These are phyloP conservation scores for Luperina testacea DNA, from an alignment of 2,888 invertebrate genomes.

Conservation along the genomic window DNA sequence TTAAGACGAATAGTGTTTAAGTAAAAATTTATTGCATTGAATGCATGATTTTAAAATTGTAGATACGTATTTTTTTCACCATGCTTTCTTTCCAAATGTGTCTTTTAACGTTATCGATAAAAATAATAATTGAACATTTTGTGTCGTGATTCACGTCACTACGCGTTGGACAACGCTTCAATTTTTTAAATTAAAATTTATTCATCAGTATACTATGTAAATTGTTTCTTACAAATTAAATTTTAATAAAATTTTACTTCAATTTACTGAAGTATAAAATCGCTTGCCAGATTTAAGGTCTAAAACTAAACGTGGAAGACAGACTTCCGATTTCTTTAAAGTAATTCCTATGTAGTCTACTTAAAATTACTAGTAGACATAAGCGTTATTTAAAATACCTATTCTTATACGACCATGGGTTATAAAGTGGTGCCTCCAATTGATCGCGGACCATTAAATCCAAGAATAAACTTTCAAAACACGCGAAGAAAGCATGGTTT, in stretches of 20 bases:
- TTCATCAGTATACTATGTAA: constrained; percentile 59
- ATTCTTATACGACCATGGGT: constrained; percentile 60
- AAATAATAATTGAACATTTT: constrained; percentile 48
- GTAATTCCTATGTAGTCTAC: constrained; percentile 67
- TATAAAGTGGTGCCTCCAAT: constrained; percentile 61
- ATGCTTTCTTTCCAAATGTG: constrained; percentile 68
- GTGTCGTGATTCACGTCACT: constrained; percentile 38
- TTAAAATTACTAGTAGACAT: constrained; percentile 61
- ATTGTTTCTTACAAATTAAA: constrained; percentile 63
- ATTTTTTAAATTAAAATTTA: constrained; percentile 54
- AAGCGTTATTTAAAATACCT: constrained; percentile 66
- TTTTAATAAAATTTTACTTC: constrained; percentile 63
- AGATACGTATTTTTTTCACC: constrained; percentile 69
- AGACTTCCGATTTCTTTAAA: constrained; percentile 61
- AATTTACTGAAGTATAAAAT: constrained; percentile 62
- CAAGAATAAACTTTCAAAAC: constrained; percentile 43
- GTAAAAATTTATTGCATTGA: constrained; percentile 78
- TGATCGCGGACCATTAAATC: constrained; percentile 63
- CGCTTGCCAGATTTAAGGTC: constrained; percentile 64
- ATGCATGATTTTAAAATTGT: constrained; percentile 79
- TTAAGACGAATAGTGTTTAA: constrained; percentile 73
- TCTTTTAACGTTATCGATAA: constrained; percentile 64
- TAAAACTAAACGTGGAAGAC: constrained; percentile 59
- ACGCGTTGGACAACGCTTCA: constrained; percentile 51
- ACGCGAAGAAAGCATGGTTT: constrained; percentile 67